phyloP scores from a whole-genome alignment of 2,888 invertebrate genomes.

The Pandemis corylana region DNA sequence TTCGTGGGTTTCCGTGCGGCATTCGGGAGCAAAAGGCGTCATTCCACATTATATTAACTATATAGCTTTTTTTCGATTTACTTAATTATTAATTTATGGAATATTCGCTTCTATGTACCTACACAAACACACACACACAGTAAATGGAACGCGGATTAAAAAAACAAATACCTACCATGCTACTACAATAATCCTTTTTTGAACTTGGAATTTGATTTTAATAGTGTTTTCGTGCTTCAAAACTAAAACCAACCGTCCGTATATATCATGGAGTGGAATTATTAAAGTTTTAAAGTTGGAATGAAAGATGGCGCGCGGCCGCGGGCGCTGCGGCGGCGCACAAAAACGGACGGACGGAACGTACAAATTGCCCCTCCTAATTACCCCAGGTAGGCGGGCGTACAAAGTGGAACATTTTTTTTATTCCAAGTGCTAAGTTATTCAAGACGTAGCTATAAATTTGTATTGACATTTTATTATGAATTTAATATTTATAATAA shows the following conservation, averaged over 20 bases:
- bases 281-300: conserved; percentile 50
- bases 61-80: too few relatives aligned
- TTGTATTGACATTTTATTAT: conserved; percentile 18
- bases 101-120: too few relatives aligned
- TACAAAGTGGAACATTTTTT: conserved; percentile 56
- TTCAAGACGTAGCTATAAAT: conserved; percentile 61
- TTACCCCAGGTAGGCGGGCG: conserved; percentile 73
- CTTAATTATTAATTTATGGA: too few relatives aligned
- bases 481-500: conserved; percentile 9
- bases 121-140: too few relatives aligned
- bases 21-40: too few relatives aligned
- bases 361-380: conserved; percentile 72
- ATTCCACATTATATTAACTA: too few relatives aligned
- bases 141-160: too few relatives aligned
- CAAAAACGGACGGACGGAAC: conserved; percentile 56
- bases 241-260: conserved; percentile 13
- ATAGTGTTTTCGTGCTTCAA: conserved; percentile 11
- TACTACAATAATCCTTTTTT: too few relatives aligned
- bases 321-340: conserved; percentile 53
- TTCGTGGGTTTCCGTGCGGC: too few relatives aligned
- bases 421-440: conserved; percentile 65
- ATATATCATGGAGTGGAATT: conserved; percentile 27
- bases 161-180: too few relatives aligned
- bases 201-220: not conserved
- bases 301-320: conserved; percentile 52